Percentiles rank a stretch among this genome's conserved stretches.
Evolutionary conservation across 1,140 invertebrate species (phyloP).

Genomic region (Phymastichus coffea): DNA sequence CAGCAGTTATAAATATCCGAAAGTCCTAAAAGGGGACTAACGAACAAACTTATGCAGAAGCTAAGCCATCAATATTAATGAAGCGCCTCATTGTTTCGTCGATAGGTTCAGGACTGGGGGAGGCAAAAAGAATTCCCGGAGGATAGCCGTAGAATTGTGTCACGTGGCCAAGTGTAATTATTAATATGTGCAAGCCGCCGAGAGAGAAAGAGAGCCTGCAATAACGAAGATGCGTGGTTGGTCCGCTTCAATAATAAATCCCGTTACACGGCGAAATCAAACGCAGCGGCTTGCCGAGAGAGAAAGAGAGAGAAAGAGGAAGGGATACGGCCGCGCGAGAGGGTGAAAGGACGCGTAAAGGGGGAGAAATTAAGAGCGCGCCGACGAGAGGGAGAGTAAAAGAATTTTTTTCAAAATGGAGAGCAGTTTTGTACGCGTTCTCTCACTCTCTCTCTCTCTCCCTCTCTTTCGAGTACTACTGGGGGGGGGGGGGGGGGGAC

Average conservation of each 20-base stretch:
- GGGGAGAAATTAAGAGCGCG: conserved; percentile 24
- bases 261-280: neutral
- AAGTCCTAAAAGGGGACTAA: too few species aligned
- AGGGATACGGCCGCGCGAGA: conserved; percentile 16
- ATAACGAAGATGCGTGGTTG: conserved; percentile 10
- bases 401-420: conserved; percentile 28
- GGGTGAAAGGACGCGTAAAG: conserved; percentile 23
- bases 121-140: too few species aligned
- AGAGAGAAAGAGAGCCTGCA: neutral
- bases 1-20: too few species aligned
- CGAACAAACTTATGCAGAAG: neutral
- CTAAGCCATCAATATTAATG: conserved; percentile 9
- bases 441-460: too few species aligned
- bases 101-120: neutral
- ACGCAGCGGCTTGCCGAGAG: neutral
- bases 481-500: neutral
- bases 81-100: neutral
- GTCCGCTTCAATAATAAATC: conserved; percentile 14
- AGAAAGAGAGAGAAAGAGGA: conserved; percentile 2
- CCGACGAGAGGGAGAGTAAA: conserved; percentile 4
- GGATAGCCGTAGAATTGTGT: conserved; percentile 7
- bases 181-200: too few species aligned
- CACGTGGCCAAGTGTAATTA: conserved; percentile 6
- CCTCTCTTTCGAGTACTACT: too few species aligned
- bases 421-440: conserved; percentile 15